Conservation (phyloP, 1,140 invertebrate genomes). For the Triops longicaudatus region DNA sequence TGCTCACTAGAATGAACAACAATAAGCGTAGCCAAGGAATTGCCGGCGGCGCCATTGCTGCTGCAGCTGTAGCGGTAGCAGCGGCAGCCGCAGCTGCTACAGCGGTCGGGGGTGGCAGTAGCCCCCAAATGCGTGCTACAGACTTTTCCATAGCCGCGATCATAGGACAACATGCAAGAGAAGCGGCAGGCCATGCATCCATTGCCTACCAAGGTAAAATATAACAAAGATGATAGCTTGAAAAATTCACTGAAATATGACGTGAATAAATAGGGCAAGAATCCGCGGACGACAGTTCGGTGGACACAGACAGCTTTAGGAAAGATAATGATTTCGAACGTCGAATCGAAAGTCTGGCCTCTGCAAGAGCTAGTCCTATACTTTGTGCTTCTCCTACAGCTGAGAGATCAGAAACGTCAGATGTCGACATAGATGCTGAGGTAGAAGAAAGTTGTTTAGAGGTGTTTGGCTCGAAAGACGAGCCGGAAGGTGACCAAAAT, state of each 20-base stretch:
- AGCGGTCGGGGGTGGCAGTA: conserved; percentile 32
- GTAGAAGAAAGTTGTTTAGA: conserved; percentile 38
- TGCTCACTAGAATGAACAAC: conserved; percentile 36
- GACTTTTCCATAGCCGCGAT: conserved; percentile 90
- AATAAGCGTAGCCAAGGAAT: conserved; percentile 23
- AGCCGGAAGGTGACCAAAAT: conserved; percentile 15
- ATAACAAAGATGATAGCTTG: conserved; percentile 20
- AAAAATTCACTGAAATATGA: neutral
- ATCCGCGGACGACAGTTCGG: neutral
- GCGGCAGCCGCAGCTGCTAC: conserved; percentile 6
- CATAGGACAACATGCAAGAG: conserved; percentile 54
- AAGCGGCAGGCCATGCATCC: conserved; percentile 31
- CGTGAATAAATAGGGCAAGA: neutral
- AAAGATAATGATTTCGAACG: neutral
- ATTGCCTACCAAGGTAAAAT: conserved; percentile 32
- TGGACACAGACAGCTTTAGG: neutral
- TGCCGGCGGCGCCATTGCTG: conserved; percentile 9
- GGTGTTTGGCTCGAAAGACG: conserved; percentile 17
- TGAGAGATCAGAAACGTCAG: conserved; percentile 23
- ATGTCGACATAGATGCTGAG: conserved; percentile 38
- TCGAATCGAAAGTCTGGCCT: neutral
- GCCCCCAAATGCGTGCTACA: conserved; percentile 48
- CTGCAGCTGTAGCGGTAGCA: conserved; percentile 30
- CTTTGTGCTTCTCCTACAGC: neutral
- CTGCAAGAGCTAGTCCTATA: conserved; percentile 11